Evolutionary conservation across 1,140 invertebrate species (phyloP).

Genomic region (Calliphora vicina): DNA sequence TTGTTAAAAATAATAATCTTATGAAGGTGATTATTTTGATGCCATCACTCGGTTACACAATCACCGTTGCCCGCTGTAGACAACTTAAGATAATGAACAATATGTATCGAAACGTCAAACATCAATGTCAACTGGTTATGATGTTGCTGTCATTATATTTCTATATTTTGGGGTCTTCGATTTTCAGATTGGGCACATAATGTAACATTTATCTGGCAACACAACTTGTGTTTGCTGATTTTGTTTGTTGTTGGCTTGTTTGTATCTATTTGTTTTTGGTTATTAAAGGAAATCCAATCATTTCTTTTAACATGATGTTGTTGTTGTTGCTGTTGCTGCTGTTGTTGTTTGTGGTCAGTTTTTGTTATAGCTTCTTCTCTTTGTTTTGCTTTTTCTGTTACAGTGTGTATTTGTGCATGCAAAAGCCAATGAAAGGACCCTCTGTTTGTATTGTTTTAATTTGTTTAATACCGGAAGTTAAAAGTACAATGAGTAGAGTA

Average conservation of each 20-base stretch:
- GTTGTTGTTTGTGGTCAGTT: neutral
- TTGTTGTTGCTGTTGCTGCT: neutral
- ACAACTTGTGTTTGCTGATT: neutral
- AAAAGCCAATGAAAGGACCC: neutral
- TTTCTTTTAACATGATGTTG: neutral
- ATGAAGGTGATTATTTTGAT: no score
- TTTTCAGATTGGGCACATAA: no score
- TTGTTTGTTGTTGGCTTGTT: neutral
- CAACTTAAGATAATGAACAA: no score
- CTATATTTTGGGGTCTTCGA: no score
- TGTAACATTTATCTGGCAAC: no score
- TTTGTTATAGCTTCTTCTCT: neutral
- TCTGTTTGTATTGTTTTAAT: neutral
- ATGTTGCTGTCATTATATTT: no score
- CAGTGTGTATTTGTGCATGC: neutral
- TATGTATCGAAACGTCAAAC: no score
- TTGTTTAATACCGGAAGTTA: neutral
- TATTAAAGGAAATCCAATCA: conserved; percentile 1
- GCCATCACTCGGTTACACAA: no score
- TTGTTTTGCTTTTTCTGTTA: neutral
- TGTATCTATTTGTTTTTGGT: neutral
- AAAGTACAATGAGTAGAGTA: neutral
- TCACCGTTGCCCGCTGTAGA: no score
- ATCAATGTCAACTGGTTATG: no score
- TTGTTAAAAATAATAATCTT: no score